Conservation (phyloP, 2,797 vertebrate species). For the Rachycentron canadum region DNA sequence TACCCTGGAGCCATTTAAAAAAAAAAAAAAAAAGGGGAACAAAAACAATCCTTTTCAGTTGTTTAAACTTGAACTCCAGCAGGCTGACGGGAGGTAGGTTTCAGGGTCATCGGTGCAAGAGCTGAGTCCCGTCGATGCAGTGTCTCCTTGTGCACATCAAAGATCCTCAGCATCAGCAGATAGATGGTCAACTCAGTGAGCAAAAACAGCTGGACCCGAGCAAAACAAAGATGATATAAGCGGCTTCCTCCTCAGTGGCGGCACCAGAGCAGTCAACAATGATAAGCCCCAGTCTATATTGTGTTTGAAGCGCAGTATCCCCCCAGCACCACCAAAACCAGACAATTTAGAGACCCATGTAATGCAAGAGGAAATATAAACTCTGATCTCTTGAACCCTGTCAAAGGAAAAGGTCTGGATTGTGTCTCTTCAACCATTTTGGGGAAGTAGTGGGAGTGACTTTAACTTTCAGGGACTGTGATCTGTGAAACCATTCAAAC, state of each 20-base stretch:
- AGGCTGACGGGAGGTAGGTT: slow-evolving; percentile 67
- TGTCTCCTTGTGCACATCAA: slow-evolving; percentile 72
- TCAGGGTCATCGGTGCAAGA: slow-evolving; percentile 59
- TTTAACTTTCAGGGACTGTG: slow-evolving; percentile 54
- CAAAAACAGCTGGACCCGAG: slow-evolving; percentile 77
- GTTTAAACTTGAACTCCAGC: slow-evolving; percentile 81
- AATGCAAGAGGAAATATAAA: slow-evolving; percentile 81
- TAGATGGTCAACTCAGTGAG: slow-evolving; percentile 65
- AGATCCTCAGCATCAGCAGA: slow-evolving; percentile 73
- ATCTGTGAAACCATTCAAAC: slow-evolving; percentile 69
- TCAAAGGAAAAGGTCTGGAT: slow-evolving; percentile 74
- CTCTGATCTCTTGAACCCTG: slow-evolving; percentile 79
- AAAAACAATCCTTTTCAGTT: slow-evolving; percentile 70
- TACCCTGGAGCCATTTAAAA: slow-evolving; percentile 27
- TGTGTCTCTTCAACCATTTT: slow-evolving; percentile 72
- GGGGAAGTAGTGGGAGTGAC: slow-evolving; percentile 69
- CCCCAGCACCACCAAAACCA: slow-evolving; percentile 40
- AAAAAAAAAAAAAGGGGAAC: slow-evolving; percentile 38
- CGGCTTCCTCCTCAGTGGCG: slow-evolving; percentile 63
- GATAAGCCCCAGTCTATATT: slow-evolving; percentile 67
- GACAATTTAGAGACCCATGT: slow-evolving; percentile 74
- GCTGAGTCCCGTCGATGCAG: slow-evolving; percentile 45
- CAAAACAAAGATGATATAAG: slow-evolving; percentile 84
- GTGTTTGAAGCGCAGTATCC: slow-evolving; percentile 58
- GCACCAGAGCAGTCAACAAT: slow-evolving; percentile 61